Conservation (phyloP, 2,888 invertebrate species). For the Phalera bucephala region DNA sequence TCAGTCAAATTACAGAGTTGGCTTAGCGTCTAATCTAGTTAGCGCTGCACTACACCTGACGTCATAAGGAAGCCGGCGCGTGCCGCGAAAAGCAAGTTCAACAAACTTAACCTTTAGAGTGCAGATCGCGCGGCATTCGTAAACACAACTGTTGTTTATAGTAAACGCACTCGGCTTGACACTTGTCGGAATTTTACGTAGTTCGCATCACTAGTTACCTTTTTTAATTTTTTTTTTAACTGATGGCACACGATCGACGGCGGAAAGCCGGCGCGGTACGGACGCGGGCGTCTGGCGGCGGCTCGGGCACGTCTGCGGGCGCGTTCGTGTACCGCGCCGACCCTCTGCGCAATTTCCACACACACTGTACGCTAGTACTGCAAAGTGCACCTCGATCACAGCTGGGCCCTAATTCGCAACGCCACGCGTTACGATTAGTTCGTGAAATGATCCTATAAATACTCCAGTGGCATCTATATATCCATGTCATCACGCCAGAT, state of each 20-base stretch:
- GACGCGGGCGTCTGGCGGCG: conserved; percentile 58
- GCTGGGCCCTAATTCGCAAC: too few relatives aligned
- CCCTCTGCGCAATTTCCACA: conserved; percentile 67
- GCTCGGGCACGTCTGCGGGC: conserved; percentile 55
- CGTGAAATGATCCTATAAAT: too few relatives aligned
- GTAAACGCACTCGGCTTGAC: conserved; percentile 21
- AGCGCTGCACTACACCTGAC: conserved; percentile 58
- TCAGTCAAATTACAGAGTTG: conserved; percentile 47
- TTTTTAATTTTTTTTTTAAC: conserved; percentile 33
- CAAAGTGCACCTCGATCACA: conserved; percentile 36
- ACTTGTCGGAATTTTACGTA: conserved; percentile 1
- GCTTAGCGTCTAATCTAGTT: conserved; percentile 75
- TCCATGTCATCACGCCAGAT: too few relatives aligned
- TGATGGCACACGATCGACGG: conserved; percentile 32
- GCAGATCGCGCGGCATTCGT: conserved; percentile 29
- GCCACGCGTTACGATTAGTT: too few relatives aligned
- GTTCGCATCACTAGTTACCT: conserved; percentile 11
- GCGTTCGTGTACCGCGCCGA: conserved; percentile 45
- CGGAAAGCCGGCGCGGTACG: conserved; percentile 30
- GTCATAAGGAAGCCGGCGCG: conserved; percentile 65
- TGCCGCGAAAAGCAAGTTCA: conserved; percentile 69
- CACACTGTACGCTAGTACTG: conserved; percentile 33
- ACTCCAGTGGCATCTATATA: too few relatives aligned
- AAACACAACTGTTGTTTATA: conserved; percentile 34
- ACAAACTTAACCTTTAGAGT: conserved; percentile 65